Evolutionary conservation across 2,797 vertebrate species (phyloP).

Genomic region (Dendrocincla tyrannina): DNA sequence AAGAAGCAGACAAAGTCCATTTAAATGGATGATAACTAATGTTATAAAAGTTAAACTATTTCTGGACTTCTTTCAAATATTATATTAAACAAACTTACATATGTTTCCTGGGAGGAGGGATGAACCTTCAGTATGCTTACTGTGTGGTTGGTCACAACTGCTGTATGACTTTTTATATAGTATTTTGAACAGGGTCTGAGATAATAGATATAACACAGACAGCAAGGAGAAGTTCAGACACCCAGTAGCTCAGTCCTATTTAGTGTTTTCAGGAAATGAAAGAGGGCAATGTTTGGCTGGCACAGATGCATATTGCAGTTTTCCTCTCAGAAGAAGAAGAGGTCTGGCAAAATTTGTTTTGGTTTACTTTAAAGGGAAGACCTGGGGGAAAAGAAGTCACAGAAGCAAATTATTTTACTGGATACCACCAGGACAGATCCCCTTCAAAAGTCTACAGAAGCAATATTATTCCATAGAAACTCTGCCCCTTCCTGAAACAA

Average conservation of each 20-base stretch:
- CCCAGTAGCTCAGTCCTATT: not conserved
- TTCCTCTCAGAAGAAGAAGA: not conserved
- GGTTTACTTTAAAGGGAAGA: not conserved
- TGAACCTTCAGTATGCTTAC: not conserved
- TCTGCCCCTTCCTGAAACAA: not conserved
- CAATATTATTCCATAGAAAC: not conserved
- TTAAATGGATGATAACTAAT: not conserved
- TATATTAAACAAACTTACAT: not conserved
- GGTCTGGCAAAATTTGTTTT: not conserved
- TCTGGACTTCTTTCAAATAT: not conserved
- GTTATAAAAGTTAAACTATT: not conserved
- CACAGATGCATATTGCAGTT: not conserved
- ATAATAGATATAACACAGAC: not conserved
- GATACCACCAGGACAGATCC: not conserved
- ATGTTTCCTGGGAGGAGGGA: not conserved
- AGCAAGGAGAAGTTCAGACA: not conserved
- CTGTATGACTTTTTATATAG: not conserved
- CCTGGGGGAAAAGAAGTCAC: not conserved
- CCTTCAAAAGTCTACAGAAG: not conserved
- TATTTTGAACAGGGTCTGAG: not conserved
- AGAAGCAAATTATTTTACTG: not conserved
- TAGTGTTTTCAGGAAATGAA: not conserved
- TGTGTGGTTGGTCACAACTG: not conserved
- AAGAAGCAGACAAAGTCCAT: not conserved
- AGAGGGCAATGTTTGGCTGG: not conserved